Evolutionary conservation across 2,113 vertebrate species (phyloP), one percentile per base, ranked within the genome.

Genomic region (Hiodon alosoides): DNA sequence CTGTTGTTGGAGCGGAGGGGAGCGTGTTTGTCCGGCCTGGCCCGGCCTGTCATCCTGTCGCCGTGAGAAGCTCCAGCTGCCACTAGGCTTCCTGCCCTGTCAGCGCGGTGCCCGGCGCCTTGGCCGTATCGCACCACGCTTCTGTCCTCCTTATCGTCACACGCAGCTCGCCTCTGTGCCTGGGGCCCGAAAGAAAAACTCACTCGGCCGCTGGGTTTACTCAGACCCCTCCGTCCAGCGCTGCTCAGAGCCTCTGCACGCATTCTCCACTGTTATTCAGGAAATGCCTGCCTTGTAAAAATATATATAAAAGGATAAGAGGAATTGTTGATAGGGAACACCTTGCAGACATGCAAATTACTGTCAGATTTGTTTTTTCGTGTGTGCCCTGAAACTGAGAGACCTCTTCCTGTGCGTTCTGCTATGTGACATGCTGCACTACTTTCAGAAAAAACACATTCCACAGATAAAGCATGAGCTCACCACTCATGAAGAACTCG

Each of bases 401-500:
- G 3, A 31, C n/a, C 59, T 62, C 31, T n/a, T 53, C 71, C 69
- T 2, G 8, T 13, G 11, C 2, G 16, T 47, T 4, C 5, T 7
- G 14, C 31, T 48, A 47, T 51, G 71, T 53, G 71, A 72, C 70
- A 60, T 50, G 5, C 51, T 17, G 60, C 59, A 62, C 3, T 54
- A 62, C 31, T 61, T n/a, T 67, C 51, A 9, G 8, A 7, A 31
- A 31, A 31, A 31, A 16, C 17, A 14, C 64, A 48, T 74, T 74
- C 73, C 65, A 13, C 31, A 67, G 73, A 75, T 75, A 75, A 75
- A 48, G 54, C 64, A 55, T 75, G 64, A 75, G 64, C 73, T 75
- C 73, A 75, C 54, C 47, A 11, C 14, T 50, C 16, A 46, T 16
- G 7, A 75, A 46, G 54, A 75, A 74, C 68, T 75, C 3, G 8